Base-by-base conservation (phyloP, 2,888 invertebrate species). In the Luffia ferchaultella region DNA sequence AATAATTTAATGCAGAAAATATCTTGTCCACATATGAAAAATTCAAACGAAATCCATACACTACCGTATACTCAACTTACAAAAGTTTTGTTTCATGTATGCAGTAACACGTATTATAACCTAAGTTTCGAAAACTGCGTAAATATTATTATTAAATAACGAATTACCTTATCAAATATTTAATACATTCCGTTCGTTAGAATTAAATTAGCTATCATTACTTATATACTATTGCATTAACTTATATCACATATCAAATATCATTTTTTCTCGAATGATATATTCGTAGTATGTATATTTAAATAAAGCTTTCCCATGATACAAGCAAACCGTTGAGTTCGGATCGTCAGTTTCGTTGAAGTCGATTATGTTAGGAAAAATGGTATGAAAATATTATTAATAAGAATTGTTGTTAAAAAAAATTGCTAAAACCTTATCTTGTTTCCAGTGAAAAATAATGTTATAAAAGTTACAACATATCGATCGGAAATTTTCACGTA, bases 171-270 rank as follows among this genome's bases (percentile, higher is more conserved):
- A 16, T 58, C 57, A 50, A 51, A 65, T 65, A 62, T 54, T 58
- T 66, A 69, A 66, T 70, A 52, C 60, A 62, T 61, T 61, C 64
- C 63, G 65, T 62, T 66, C 60, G 61, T 57, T 59, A 52, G 53
- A 52, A 62, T 61, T 60, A 62, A 52, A 55, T 64, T 67, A 68
- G 55, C 59, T 65, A 67, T 63, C 64, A 61, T 60, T 60, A 67
- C 68, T 73, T 74, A 73, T 51, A 60, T 40, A 47, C 40, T 12
- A 42, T 42, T 46, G 15, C 75, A 66, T 69, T 78, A 80, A 59
- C 52, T 70, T 80, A 82, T 82, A 82, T 82, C 82, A 82, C 82
- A 82, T 74, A 74, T 73, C 71, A 76, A 73, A 71, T 73, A 78
- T 75, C 77, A 77, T 76, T 70, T 45, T 43, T 68, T n/a, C n/a